Base-by-base conservation (phyloP, 2,113 vertebrate species). In the Amphiprion ocellaris region DNA sequence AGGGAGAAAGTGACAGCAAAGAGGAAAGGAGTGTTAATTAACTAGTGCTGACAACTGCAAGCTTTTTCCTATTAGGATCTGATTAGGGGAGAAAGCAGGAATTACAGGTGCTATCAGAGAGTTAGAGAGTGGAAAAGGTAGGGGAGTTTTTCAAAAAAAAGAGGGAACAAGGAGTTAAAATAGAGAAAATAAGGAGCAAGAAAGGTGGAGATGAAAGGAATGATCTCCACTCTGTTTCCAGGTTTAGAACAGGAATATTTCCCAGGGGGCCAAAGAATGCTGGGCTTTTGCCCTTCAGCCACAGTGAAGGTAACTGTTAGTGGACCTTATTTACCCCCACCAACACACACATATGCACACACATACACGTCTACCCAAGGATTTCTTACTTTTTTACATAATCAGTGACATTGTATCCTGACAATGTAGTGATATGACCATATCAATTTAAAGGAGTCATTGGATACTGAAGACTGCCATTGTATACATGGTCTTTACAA, bases 51-150 rank as follows among this genome's bases (percentile, higher is more conserved):
- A 89, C 90, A 81, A 81, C 68, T 67, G 69, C 81, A 88, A 87
- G 85, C 78, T 81, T 85, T 86, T 81, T 80, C 85, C 69, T 74
- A 83, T 89, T 87, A 88, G 77, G 69, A 81, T 83, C 75, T 85
- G 81, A 90, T 90, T 84, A 80, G 69, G 15, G 69, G 68, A 64
- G 50, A 75, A 84, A 77, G 61, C 65, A 37, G 61, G 50, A 69
- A 81, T 81, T 88, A 73, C 78, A 89, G 83, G 79, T 89, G 85
- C 52, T 72, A 21, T 23, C 50, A 70, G 68, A 30, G 62, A 67
- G 47, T 53, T 8, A 37, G 71, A 69, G 70, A 77, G 49, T 3
- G 49, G 8, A 28, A 52, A 8, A 49, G 33, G 70, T 4, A 2
- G 0, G 24, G 52, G 55, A 33, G 64, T 11, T 17, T 39, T 14